Percentiles rank a stretch among this genome's conserved stretches.
Conservation (phyloP, 2,113 vertebrate genomes). For the Telmatochromis sp. region DNA sequence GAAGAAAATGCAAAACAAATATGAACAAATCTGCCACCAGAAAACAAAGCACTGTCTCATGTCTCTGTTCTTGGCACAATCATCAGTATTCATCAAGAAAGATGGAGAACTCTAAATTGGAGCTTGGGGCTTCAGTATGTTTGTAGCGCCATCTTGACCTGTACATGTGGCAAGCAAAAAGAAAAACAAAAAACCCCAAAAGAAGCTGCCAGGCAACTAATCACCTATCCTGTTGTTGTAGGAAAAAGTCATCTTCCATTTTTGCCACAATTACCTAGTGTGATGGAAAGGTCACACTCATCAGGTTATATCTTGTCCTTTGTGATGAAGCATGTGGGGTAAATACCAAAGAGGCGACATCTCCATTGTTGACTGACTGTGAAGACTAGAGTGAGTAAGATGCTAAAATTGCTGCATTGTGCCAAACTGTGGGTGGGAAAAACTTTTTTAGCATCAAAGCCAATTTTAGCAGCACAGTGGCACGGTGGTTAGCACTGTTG, state of each 20-base stretch:
- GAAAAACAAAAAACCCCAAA: accelerated
- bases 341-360: neutral
- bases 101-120: neutral
- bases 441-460: neutral
- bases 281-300: conserved; percentile 23
- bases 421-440: neutral
- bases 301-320: neutral
- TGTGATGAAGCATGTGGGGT: neutral
- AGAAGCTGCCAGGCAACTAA: neutral
- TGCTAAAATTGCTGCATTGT: neutral
- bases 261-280: neutral
- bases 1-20: neutral
- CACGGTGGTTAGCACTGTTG: no score
- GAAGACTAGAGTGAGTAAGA: neutral
- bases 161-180: neutral
- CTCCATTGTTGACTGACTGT: neutral
- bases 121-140: neutral
- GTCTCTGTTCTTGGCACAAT: neutral
- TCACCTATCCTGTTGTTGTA: neutral
- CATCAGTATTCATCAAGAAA: neutral
- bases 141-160: neutral
- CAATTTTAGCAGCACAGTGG: neutral
- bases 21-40: neutral
- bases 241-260: neutral
- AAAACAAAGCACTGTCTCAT: neutral